Evolutionary conservation across 2,888 invertebrate genomes (phyloP), one percentile per base, ranked within the genome.

Genomic region (Pycnomerus fuliginosus): DNA sequence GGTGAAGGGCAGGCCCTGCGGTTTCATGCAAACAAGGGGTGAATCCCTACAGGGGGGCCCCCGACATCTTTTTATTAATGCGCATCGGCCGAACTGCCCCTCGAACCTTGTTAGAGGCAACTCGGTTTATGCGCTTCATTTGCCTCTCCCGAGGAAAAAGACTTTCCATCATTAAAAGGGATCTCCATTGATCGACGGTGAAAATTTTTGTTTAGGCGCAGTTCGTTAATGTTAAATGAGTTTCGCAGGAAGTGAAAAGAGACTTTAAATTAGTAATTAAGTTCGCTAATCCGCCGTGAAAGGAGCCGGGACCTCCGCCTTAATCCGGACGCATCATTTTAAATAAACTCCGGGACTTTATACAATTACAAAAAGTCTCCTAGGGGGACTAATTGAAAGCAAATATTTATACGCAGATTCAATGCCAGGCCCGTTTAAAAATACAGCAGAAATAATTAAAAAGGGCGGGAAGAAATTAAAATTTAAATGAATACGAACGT

Each of bases 11-110:
- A 30, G 27, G 20, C 29, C 10, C 51, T 60, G 64, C 49, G 64
- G 64, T 64, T 61, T 55, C 60, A 62, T 62, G 60, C 61, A 62
- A 64, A 62, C 61, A 64, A 62, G 60, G 64, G 64, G 61, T 38
- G 42, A 16, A 38, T 30, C 40, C 48, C 52, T 44, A n/a, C 48
- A 20, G 33, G 33, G 41, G 34, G 33, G 37, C 35, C 50, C 37
- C 46, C 48, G 52, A 50, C 45, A 49, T 53, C 55, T 60, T 60
- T 58, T 60, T 58, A 58, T 58, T 57, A 58, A 56, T 56, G 54
- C 52, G 39, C 46, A 46, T 46, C 52, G 50, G 35, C 36, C 29
- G 11, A 34, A 41, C 50, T 46, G 49, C 48, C 49, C 48, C 45
- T 36, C 42, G 30, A 41, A 48, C 48, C 48, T 51, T 51, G 51